Conservation (phyloP, 2,888 invertebrate species). For the Atethmia centrago region DNA sequence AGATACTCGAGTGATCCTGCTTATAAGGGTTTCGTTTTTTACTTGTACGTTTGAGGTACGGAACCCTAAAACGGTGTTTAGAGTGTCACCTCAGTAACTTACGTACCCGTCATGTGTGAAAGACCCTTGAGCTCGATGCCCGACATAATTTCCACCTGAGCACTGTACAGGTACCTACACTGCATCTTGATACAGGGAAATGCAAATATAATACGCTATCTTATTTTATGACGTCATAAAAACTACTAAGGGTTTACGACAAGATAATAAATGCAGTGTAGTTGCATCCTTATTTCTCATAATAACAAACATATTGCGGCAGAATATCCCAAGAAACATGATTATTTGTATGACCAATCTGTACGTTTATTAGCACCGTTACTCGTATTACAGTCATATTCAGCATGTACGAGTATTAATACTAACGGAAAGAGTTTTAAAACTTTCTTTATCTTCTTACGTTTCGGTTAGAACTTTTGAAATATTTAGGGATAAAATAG, state of each 20-base stretch:
- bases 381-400: background rate
- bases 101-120: background rate
- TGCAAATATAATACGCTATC: background rate
- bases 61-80: background rate
- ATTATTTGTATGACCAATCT: background rate
- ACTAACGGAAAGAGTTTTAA: background rate
- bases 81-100: background rate
- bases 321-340: background rate
- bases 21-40: too few relatives aligned
- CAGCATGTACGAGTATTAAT: background rate
- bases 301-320: background rate
- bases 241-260: background rate
- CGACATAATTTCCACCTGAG: background rate
- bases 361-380: too few relatives aligned
- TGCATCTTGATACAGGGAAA: background rate
- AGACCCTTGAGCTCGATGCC: background rate
- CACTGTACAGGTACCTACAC: background rate
- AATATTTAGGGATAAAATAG: background rate
- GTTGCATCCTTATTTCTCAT: slow-evolving; percentile 4
- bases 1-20: too few relatives aligned
- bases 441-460: background rate
- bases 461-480: background rate
- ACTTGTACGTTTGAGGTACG: too few relatives aligned
- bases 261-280: background rate
- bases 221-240: slow-evolving; percentile 14